phyloP scores from a whole-genome alignment of 2,113 vertebrate species.

The Mola mola region DNA sequence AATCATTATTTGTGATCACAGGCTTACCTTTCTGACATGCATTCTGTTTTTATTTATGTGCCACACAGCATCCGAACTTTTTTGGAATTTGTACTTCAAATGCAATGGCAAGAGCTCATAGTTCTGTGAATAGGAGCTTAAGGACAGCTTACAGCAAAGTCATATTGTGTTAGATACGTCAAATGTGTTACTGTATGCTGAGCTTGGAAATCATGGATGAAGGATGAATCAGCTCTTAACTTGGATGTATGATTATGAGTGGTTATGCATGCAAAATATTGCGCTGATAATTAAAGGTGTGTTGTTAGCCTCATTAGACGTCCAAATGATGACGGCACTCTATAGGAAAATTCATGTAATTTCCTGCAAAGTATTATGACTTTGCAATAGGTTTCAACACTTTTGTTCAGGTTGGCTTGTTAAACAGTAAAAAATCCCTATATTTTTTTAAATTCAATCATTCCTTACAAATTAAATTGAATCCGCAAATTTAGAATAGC shows the following conservation, averaged over 20 bases:
- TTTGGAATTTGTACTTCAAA: not conserved
- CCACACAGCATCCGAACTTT: not conserved
- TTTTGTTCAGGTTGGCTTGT: no score
- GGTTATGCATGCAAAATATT: conserved; percentile 50
- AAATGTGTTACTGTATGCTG: conserved; percentile 16
- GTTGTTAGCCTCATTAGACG: conserved; percentile 28
- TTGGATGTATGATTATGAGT: conserved; percentile 29
- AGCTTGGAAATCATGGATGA: conserved; percentile 7
- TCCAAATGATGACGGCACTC: conserved; percentile 33
- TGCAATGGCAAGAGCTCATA: no score
- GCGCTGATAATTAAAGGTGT: conserved; percentile 17
- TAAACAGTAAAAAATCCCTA: no score
- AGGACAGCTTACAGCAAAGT: conserved; percentile 13
- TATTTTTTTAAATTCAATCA: no score
- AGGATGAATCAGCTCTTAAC: conserved; percentile 19
- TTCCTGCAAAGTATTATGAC: conserved; percentile 35
- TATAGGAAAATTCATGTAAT: conserved; percentile 22
- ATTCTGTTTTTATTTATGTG: not conserved
- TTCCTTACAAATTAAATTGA: no score
- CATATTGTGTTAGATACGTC: conserved; percentile 27
- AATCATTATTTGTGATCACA: no score
- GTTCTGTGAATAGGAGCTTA: no score
- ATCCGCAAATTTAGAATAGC: no score
- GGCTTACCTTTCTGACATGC: no score
- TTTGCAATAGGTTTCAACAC: conserved; percentile 35